Evolutionary conservation across 2,888 invertebrate genomes (phyloP), one percentile per base, ranked within the genome.

Genomic region (Theristus sp.): DNA sequence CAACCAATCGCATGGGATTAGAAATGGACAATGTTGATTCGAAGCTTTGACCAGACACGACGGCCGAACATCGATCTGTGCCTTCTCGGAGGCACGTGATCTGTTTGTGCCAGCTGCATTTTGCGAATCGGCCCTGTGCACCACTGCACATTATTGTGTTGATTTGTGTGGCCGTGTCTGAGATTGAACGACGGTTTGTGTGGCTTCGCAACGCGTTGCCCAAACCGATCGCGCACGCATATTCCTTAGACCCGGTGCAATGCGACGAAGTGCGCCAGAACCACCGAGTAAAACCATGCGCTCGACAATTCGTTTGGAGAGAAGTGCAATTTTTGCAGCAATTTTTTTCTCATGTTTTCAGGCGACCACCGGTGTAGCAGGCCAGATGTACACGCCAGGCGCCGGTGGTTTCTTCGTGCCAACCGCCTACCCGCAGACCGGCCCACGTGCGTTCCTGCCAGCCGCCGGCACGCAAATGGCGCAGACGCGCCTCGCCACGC

Each of bases 321-420:
- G n/a, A n/a, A n/a, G n/a, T n/a, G n/a, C n/a, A n/a, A n/a, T n/a
- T n/a, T n/a, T n/a, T n/a, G n/a, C n/a, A n/a, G n/a, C n/a, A n/a
- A n/a, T n/a, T n/a, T n/a, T n/a, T n/a, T n/a, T n/a, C n/a, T n/a
- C 38, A 38, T 38, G 6, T 17, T 27, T 22, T 27, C 54, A 54
- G 54, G 27, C 26, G 27, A 49, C 49, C 3, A 54, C 54, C 3
- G 26, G 27, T 13, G 27, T 56, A 22, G 26, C 30, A 6, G 60
- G 60, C 30, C 26, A 56, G n/a, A 67, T 71, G 65, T 71, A 70
- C 64, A 64, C 65, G 28, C 67, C 67, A 27, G 65, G 65, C 59
- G 64, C 63, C 59, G 68, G 67, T 57, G 72, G 70, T 59, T 73
- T 65, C 66, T 73, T 68, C 64, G 66, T 72, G 30, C 64, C 67